Evolutionary conservation across 2,888 invertebrate genomes (phyloP).

Genomic region (Archips xylosteana): DNA sequence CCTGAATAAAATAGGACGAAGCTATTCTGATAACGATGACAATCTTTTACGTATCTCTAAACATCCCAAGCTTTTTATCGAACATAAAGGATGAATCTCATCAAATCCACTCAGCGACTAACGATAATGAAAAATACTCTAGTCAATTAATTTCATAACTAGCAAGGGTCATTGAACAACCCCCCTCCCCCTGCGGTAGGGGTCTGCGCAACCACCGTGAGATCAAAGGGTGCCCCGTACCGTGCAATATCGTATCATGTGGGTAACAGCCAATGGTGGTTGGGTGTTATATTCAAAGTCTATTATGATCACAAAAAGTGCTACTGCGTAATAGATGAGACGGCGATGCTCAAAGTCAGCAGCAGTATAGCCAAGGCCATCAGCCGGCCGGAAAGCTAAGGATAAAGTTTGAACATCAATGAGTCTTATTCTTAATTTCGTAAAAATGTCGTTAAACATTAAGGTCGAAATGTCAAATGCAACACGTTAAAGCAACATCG

Average conservation of each 20-base stretch:
- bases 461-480: too few species aligned
- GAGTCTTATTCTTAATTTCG: too few species aligned
- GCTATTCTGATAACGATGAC: too few species aligned
- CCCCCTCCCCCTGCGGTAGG: not conserved
- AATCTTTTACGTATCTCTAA: too few species aligned
- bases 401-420: not conserved
- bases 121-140: not conserved
- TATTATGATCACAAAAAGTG: not conserved
- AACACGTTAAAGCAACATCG: too few species aligned
- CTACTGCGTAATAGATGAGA: not conserved
- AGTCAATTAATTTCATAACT: conserved; percentile 19
- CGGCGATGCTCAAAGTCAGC: not conserved
- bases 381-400: not conserved
- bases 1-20: too few species aligned
- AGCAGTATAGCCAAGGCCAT: not conserved
- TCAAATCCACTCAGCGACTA: not conserved
- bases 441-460: too few species aligned
- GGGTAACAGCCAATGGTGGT: not conserved
- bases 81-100: not conserved
- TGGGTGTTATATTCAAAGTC: conserved; percentile 2
- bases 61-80: too few species aligned
- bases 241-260: conserved; percentile 11
- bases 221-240: conserved; percentile 30
- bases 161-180: conserved; percentile 17
- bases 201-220: conserved; percentile 29